Evolutionary conservation across 2,113 vertebrate species (phyloP), one percentile per base, ranked within the genome.

Genomic region (Oxygymnocypris stewartii): DNA sequence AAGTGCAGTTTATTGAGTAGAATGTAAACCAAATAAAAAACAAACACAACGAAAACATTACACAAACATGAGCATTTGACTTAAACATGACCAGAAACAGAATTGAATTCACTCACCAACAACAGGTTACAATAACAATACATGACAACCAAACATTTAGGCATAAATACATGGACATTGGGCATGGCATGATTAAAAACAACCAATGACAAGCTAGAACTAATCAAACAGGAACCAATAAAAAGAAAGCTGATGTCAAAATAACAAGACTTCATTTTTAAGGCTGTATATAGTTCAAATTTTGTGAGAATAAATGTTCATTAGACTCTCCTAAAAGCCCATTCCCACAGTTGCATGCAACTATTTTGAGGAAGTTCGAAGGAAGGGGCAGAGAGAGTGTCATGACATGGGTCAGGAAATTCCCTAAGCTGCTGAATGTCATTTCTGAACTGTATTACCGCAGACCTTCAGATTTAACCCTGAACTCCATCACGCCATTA

Each of bases 401-500:
- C 31, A 44, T 84, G 37, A 69, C 31, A n/a, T 3, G 82, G 75
- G 28, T 84, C 75, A 84, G 85, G 73, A 59, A 87, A 85, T 87
- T 71, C 85, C 82, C 85, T 47, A 25, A 75, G 44, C 57, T 75
- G 20, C 18, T 49, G 40, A 59, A 25, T n/a, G 40, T 6, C 11
- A 69, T 71, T 78, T 69, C 25, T 84, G 12, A 75, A 67, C 20
- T 84, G 1, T 23, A n/a, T 42, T 65, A 71, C 54, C n/a, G 47
- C 89, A 88, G 91, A 54, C 86, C 82, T 84, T 85, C 71, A 87
- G 65, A 42, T 71, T 61, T 86, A 87, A 82, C 81, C 79, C 77
- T 8, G 57, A 75, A 51, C 84, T 88, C 85, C 77, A 6, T 87
- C 80, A 85, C 87, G 89, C 85, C 35, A 82, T 92, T 89, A 89